Evolutionary conservation across 2,888 invertebrate species (phyloP).

Genomic region (Epicampocera succincta): DNA sequence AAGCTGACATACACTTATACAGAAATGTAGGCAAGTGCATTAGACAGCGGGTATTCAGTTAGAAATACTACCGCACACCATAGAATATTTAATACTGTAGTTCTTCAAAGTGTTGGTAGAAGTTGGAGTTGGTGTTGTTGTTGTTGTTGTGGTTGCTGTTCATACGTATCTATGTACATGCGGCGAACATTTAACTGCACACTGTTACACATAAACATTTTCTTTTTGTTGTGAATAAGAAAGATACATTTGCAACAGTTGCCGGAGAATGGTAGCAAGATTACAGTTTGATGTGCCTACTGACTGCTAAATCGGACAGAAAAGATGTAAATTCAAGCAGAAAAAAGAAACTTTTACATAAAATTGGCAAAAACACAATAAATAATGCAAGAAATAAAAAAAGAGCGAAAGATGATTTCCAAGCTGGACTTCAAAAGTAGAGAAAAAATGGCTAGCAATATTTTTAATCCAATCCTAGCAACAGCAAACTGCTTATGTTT

Average conservation of each 20-base stretch:
- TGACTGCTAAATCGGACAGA: slow-evolving; percentile 67
- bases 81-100: slow-evolving; percentile 49
- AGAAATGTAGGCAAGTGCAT: slow-evolving; percentile 33
- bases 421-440: slow-evolving; percentile 37
- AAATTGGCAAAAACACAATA: slow-evolving; percentile 14
- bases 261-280: slow-evolving; percentile 72
- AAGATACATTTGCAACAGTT: slow-evolving; percentile 70
- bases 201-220: background rate
- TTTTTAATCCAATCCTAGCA: slow-evolving; percentile 48
- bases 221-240: slow-evolving; percentile 18
- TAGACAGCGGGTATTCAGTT: slow-evolving; percentile 37
- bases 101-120: slow-evolving; percentile 4
- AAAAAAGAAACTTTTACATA: slow-evolving; percentile 2
- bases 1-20: too few relatives aligned
- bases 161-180: slow-evolving; percentile 17
- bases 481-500: slow-evolving; percentile 38
- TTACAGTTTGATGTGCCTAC: slow-evolving; percentile 72
- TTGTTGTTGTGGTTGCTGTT: slow-evolving; percentile 16
- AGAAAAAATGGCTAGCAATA: slow-evolving; percentile 16
- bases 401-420: slow-evolving; percentile 47
- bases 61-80: slow-evolving; percentile 20
- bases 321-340: slow-evolving; percentile 25
- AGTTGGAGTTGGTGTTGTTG: slow-evolving; percentile 1
- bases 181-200: slow-evolving; percentile 2
- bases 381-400: slow-evolving; percentile 15